Conservation (phyloP, 2,113 vertebrate species). For the Castor canadensis region DNA sequence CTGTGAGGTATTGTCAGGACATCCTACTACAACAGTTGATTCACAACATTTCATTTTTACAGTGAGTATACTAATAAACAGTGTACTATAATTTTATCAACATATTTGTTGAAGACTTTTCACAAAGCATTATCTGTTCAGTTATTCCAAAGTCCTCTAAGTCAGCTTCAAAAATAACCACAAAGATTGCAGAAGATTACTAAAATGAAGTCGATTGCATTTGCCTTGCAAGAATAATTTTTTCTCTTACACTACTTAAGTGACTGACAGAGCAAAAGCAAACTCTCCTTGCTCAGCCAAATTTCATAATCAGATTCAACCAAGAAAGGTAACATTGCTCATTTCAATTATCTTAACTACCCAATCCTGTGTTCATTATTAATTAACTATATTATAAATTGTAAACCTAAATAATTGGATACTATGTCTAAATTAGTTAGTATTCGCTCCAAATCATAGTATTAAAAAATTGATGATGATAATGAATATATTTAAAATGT, state of each 20-base stretch:
- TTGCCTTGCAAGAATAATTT: not conserved
- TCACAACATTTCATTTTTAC: not conserved
- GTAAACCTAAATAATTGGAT: constrained; percentile 19
- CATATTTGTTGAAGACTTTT: not conserved
- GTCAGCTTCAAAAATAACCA: not conserved
- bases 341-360: constrained; percentile 19
- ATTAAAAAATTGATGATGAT: not conserved
- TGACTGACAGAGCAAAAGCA: not conserved
- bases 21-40: fast-evolving
- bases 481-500: not conserved
- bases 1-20: fast-evolving
- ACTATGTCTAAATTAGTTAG: not conserved
- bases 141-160: not conserved
- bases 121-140: not conserved
- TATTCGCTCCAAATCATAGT: not conserved
- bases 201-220: not conserved
- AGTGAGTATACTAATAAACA: not conserved
- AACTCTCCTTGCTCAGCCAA: not conserved
- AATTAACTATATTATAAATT: constrained; percentile 1
- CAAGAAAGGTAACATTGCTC: constrained; percentile 17
- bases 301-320: constrained; percentile 6
- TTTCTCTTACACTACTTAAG: not conserved
- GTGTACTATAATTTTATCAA: not conserved
- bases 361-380: not conserved
- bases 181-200: not conserved